Evolutionary conservation across 2,888 invertebrate genomes (phyloP).

Genomic region (Dasysyrphus albostriatus): DNA sequence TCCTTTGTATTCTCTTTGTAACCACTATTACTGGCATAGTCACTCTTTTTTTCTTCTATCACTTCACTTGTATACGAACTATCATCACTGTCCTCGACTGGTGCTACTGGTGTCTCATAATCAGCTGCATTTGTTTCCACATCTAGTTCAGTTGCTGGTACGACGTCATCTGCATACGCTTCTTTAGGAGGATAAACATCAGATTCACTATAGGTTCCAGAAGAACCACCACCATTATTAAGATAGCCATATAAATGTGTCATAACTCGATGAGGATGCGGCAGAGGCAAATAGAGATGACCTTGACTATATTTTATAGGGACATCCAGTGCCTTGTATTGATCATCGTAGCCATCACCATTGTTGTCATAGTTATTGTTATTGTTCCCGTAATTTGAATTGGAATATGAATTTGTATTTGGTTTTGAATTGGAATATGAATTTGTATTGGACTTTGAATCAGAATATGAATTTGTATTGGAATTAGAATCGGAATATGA

Average conservation of each 20-base stretch:
- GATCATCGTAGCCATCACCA: slow-evolving; percentile 21
- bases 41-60: slow-evolving; percentile 25
- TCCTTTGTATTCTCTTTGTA: slow-evolving; percentile 46
- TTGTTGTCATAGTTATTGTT: neutral
- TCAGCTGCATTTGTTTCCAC: slow-evolving; percentile 8
- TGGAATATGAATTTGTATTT: slow-evolving; percentile 2
- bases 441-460: no score
- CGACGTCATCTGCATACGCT: slow-evolving; percentile 41
- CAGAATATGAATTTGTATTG: no score
- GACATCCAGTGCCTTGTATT: slow-evolving; percentile 25
- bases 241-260: slow-evolving; percentile 42
- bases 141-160: neutral
- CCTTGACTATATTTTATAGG: slow-evolving; percentile 10
- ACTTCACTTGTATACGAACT: neutral
- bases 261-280: slow-evolving; percentile 53
- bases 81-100: neutral
- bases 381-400: slow-evolving; percentile 14
- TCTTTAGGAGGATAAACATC: slow-evolving; percentile 43
- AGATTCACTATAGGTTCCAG: slow-evolving; percentile 25
- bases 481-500: neutral
- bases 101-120: slow-evolving; percentile 44
- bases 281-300: slow-evolving; percentile 55
- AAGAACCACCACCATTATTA: slow-evolving; percentile 48
- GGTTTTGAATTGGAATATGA: neutral
- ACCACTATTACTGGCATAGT: slow-evolving; percentile 23